Percentiles rank a stretch among this genome's conserved stretches.
phyloP scores from a whole-genome alignment of 2,888 invertebrate genomes.

The Aquatica leii region DNA sequence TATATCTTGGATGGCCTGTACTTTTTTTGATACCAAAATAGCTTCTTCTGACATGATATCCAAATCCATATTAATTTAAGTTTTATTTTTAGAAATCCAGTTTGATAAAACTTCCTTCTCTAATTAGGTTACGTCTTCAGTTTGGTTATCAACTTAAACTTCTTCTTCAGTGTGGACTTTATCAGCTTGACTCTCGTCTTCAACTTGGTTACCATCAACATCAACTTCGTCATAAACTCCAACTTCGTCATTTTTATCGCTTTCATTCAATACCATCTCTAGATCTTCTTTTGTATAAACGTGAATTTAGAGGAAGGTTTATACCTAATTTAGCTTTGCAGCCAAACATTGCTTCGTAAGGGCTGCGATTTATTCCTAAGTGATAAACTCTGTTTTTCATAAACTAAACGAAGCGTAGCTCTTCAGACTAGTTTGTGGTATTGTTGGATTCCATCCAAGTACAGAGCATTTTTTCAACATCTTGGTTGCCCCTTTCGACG shows the following conservation, averaged over 20 bases:
- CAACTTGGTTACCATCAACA: too few relatives aligned
- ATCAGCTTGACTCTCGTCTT: background rate
- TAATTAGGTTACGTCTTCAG: background rate
- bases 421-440: slow-evolving; percentile 55
- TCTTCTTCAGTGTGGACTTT: background rate
- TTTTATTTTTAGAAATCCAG: background rate
- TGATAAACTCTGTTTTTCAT: slow-evolving; percentile 57
- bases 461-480: slow-evolving; percentile 52
- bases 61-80: slow-evolving; percentile 28
- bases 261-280: background rate
- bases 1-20: slow-evolving; percentile 21
- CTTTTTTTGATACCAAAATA: background rate
- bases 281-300: slow-evolving; percentile 1
- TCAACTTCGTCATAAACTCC: too few relatives aligned
- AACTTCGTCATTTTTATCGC: slow-evolving; percentile 4
- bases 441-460: slow-evolving; percentile 54
- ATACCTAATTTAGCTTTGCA: too few relatives aligned
- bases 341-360: slow-evolving; percentile 56
- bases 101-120: background rate
- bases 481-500: slow-evolving; percentile 53
- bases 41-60: slow-evolving; percentile 41
- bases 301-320: background rate
- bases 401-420: slow-evolving; percentile 55
- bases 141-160: background rate
- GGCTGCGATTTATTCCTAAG: slow-evolving; percentile 51